Evolutionary conservation across 2,797 vertebrate genomes (phyloP), one percentile per base, ranked within the genome.

Genomic region (Cyclopterus lumpus): DNA sequence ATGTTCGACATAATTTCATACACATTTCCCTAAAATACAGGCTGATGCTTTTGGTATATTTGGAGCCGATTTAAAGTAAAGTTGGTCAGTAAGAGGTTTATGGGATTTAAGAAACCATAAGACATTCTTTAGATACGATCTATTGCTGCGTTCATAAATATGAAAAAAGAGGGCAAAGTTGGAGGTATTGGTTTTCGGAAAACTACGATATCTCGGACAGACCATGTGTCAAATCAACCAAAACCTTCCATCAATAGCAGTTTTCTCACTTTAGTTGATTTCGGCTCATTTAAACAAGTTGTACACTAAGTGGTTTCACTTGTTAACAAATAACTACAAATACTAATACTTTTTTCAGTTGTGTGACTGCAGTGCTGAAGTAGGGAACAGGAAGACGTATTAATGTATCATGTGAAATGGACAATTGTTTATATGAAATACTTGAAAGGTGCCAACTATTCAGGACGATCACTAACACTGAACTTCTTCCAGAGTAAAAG

Each of bases 401-500:
- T 11, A 28, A 5, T 24, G 28, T 48, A 16, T 20, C 9, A 32
- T 42, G 30, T 60, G 49, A 55, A 55, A 60, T n/a, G 2, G 14
- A 54, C 5, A 34, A 24, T 8, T 5, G 20, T 72, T 55, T 0
- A 32, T 4, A 30, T 30, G 12, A 73, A 34, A 59, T 18, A 48
- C 26, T 67, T 44, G 42, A 18, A 32, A 4, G 20, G 30, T n/a
- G 9, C 5, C 1, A 28, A 32, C 18, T 11, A 44, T 46, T 38
- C 22, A 46, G 1, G 48, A 3, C 10, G 22, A 44, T 5, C 34
- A 34, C 55, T 1, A 32, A 53, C 44, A 84, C 91, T 79, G 58
- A 94, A 93, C 93, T 94, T 81, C 81, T 86, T 67, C 73, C 89
- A 60, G 75, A 86, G 84, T 81, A 82, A 49, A 88, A 80, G 24